Percentiles rank a stretch among this genome's conserved stretches.
Conservation (phyloP, 2,797 vertebrate species). For the Schizopygopsis pylzovi region DNA sequence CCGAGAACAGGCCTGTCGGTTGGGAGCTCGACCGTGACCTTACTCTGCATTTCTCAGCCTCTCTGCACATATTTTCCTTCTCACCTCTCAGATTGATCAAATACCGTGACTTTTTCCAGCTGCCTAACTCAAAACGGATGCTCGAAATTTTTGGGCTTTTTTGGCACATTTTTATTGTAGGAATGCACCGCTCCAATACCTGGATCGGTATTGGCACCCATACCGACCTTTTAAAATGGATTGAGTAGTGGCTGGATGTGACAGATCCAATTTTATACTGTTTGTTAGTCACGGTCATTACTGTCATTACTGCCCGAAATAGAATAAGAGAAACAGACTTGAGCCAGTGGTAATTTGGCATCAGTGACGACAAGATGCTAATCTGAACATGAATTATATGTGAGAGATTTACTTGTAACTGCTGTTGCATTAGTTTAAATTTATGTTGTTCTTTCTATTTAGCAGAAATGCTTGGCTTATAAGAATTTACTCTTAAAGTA, state of each 20-base stretch:
- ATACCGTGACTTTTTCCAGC: conserved; percentile 16
- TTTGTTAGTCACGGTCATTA: conserved; percentile 12
- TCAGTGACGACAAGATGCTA: conserved; percentile 1
- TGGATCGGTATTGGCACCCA: background rate
- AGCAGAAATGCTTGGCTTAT: background rate
- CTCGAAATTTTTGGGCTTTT: background rate
- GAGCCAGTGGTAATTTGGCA: conserved; percentile 15
- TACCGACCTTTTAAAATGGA: conserved; percentile 15
- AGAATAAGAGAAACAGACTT: conserved; percentile 1
- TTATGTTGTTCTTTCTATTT: background rate
- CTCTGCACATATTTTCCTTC: conserved; percentile 26
- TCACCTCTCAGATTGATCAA: conserved; percentile 30
- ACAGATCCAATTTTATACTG: conserved; percentile 20
- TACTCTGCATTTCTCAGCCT: conserved; percentile 33
- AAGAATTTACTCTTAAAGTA: background rate
- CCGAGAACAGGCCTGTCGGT: conserved; percentile 43
- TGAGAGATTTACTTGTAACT: background rate
- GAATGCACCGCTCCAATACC: background rate
- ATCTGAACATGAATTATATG: background rate
- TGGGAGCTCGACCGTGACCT: conserved; percentile 40
- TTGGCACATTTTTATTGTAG: background rate
- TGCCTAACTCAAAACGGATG: conserved; percentile 12
- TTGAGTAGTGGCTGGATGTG: background rate
- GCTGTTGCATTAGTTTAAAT: background rate
- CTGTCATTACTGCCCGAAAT: background rate